Evolutionary conservation across 2,888 invertebrate genomes (phyloP).

Genomic region (Chrysomela aeneicollis): DNA sequence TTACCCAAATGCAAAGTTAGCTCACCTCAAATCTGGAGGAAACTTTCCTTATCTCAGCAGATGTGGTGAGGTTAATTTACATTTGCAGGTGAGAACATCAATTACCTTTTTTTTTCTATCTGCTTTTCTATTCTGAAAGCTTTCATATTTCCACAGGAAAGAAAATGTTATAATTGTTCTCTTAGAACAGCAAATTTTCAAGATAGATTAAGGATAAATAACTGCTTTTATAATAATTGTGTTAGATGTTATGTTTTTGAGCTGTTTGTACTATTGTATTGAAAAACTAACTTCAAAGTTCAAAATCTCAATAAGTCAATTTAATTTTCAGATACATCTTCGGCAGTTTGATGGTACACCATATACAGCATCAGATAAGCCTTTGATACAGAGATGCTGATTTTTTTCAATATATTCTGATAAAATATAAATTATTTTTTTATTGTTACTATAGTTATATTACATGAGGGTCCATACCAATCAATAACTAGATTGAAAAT

Average conservation of each 20-base stretch:
- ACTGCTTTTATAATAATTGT: too few relatives aligned
- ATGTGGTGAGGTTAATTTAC: constrained; percentile 87
- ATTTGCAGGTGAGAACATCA: constrained; percentile 72
- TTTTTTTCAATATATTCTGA: neutral
- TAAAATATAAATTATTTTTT: neutral
- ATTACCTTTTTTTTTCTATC: neutral
- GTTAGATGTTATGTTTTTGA: too few relatives aligned
- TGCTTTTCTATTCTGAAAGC: neutral
- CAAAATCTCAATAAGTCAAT: neutral
- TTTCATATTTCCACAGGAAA: too few relatives aligned
- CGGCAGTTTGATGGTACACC: constrained; percentile 74
- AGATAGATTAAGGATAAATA: too few relatives aligned
- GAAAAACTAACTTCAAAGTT: too few relatives aligned
- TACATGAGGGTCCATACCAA: neutral
- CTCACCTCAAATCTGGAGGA: constrained; percentile 87
- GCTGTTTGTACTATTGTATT: too few relatives aligned
- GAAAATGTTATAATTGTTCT: too few relatives aligned
- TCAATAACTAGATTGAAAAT: neutral
- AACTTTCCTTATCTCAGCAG: constrained; percentile 91
- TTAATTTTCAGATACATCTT: constrained; percentile 71
- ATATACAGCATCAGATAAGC: constrained; percentile 67
- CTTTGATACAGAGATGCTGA: constrained; percentile 53
- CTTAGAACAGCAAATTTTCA: too few relatives aligned
- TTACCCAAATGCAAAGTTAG: constrained; percentile 85
- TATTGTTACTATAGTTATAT: neutral